Conservation (phyloP, 2,888 invertebrate species). For the Phyto melanocephala region DNA sequence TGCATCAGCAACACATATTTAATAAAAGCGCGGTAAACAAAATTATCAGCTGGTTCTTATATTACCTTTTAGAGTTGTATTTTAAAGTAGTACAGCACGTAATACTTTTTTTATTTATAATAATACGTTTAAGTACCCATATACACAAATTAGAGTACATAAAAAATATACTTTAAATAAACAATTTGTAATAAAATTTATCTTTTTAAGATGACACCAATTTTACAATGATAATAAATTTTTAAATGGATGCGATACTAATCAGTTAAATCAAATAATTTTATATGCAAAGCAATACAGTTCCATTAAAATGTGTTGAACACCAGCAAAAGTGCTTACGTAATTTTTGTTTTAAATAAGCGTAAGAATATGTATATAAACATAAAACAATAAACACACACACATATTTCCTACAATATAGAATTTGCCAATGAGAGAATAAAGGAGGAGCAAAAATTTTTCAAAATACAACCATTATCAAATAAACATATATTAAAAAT, state of each 20-base stretch:
- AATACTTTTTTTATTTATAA: too few relatives aligned
- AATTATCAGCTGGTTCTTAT: constrained; percentile 31
- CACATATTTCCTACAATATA: not conserved
- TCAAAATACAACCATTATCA: not conserved
- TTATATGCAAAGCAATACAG: not conserved
- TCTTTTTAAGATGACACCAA: not conserved
- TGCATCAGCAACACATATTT: constrained; percentile 24
- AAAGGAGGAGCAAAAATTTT: constrained; percentile 29
- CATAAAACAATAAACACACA: not conserved
- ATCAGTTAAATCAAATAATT: not conserved
- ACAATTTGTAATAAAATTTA: too few relatives aligned
- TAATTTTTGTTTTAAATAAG: constrained; percentile 68
- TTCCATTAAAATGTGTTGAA: constrained; percentile 10
- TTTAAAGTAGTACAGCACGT: not conserved
- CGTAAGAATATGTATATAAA: constrained; percentile 63
- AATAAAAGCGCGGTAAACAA: constrained; percentile 60
- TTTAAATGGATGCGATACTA: not conserved
- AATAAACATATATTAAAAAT: constrained; percentile 1
- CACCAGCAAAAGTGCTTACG: constrained; percentile 69
- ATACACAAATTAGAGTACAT: not conserved
- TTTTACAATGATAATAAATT: not conserved
- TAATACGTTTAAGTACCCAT: not conserved
- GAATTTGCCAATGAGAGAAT: not conserved
- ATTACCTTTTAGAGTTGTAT: constrained; percentile 34
- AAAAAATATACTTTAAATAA: not conserved